phyloP scores from a whole-genome alignment of 2,888 invertebrate species.

The Brachynemurus nebulosus region DNA sequence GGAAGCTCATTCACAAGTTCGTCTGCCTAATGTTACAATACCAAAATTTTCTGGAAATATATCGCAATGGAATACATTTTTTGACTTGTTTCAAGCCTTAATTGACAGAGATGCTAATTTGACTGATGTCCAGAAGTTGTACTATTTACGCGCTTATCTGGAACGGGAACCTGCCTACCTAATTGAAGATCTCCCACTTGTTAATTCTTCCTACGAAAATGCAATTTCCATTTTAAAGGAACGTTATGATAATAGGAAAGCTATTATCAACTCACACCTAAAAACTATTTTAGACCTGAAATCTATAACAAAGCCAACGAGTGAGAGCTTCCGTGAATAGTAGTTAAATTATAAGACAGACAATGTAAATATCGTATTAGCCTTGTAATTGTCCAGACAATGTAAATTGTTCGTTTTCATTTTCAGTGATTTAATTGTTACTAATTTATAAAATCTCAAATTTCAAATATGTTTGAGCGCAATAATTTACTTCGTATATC shows the following conservation, averaged over 20 bases:
- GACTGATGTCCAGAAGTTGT: slow-evolving; percentile 8
- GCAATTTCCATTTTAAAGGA: slow-evolving; percentile 9
- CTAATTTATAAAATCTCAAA: no score
- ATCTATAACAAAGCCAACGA: slow-evolving; percentile 7
- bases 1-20: no score
- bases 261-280: slow-evolving; percentile 11
- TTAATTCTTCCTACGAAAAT: slow-evolving; percentile 10
- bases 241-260: slow-evolving; percentile 11
- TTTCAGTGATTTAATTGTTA: no score
- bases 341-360: no score
- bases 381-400: no score
- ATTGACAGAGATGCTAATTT: slow-evolving; percentile 9
- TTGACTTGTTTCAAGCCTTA: slow-evolving; percentile 11
- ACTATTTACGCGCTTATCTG: slow-evolving; percentile 11
- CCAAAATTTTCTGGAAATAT: slow-evolving; percentile 10
- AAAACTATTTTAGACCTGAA: slow-evolving; percentile 10
- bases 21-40: slow-evolving; percentile 11
- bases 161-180: slow-evolving; percentile 12
- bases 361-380: no score
- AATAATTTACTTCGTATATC: no score
- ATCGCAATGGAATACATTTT: slow-evolving; percentile 8
- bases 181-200: slow-evolving; percentile 11
- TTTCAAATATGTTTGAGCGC: no score
- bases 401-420: no score
- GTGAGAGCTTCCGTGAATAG: no score